Evolutionary conservation across 1,140 invertebrate genomes (phyloP).

Genomic region (Diorhabda sublineata): DNA sequence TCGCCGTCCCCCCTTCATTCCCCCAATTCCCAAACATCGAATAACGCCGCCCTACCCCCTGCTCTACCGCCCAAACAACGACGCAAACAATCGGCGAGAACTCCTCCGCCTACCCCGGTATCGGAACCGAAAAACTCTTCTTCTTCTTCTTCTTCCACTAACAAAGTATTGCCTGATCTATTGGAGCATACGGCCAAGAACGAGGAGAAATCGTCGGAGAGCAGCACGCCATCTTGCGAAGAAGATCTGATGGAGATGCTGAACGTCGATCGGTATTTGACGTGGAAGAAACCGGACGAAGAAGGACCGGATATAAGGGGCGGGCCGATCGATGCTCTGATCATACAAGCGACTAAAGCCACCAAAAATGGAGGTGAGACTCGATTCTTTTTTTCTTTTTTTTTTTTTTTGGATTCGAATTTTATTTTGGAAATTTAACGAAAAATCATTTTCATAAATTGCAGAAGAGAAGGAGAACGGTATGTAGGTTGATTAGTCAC

Average conservation of each 20-base stretch:
- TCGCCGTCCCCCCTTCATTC: constrained; percentile 39
- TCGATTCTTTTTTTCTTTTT: too few species aligned
- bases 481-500: constrained; percentile 21
- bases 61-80: constrained; percentile 68
- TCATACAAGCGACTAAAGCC: constrained; percentile 89
- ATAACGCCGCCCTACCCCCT: constrained; percentile 21
- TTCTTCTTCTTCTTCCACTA: constrained; percentile 34
- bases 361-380: constrained; percentile 69
- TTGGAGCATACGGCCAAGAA: constrained; percentile 39
- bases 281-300: constrained; percentile 72
- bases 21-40: constrained; percentile 26
- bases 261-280: constrained; percentile 73
- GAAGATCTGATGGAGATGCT: constrained; percentile 67
- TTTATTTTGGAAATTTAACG: constrained; percentile 5
- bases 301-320: constrained; percentile 86
- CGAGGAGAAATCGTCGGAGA: constrained; percentile 33
- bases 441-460: constrained; percentile 22
- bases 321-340: constrained; percentile 84
- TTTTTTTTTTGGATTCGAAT: not conserved
- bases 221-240: constrained; percentile 28
- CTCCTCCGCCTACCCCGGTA: constrained; percentile 38
- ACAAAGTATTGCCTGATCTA: constrained; percentile 41
- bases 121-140: constrained; percentile 45
- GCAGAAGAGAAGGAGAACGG: constrained; percentile 35
- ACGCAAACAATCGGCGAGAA: constrained; percentile 56